Percentiles rank a stretch among this genome's conserved stretches.
These are phyloP conservation scores for Semnornis frantzii DNA, from an alignment of 2,113 vertebrate species.

Conservation along the genomic window DNA sequence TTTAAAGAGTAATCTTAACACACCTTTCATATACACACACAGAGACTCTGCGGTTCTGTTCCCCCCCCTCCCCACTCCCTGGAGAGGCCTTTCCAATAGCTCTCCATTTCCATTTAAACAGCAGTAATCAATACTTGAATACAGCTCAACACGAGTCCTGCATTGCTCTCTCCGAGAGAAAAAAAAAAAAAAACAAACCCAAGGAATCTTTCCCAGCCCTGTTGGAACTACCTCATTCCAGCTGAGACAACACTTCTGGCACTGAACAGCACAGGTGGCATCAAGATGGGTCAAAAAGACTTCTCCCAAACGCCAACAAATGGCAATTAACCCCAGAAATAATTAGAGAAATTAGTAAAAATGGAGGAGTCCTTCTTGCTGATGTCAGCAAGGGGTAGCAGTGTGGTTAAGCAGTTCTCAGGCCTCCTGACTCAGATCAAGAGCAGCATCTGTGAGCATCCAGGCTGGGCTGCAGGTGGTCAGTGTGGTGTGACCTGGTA, in stretches of 20 bases:
- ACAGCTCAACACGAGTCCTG: neutral
- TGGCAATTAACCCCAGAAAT: neutral
- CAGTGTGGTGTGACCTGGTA: accelerated
- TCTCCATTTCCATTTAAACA: constrained; percentile 3
- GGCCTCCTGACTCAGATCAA: neutral
- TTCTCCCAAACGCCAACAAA: neutral
- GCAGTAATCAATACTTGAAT: constrained; percentile 22
- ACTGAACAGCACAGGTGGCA: neutral
- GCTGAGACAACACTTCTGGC: neutral
- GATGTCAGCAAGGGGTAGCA: neutral
- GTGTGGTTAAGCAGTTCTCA: neutral
- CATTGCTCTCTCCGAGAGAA: neutral
- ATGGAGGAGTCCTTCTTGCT: neutral
- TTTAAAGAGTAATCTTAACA: neutral
- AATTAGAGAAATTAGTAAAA: neutral
- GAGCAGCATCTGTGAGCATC: neutral
- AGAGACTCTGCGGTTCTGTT: neutral
- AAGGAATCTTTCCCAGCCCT: neutral
- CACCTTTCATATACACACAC: neutral
- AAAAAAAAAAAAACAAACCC: neutral
- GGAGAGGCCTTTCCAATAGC: neutral
- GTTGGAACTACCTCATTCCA: neutral
- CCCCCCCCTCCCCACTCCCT: neutral
- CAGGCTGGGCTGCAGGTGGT: accelerated
- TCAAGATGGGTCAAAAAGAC: neutral